phyloP scores from a whole-genome alignment of 92 coral and sea anemone genomes.

The Phenganax subtilis region DNA sequence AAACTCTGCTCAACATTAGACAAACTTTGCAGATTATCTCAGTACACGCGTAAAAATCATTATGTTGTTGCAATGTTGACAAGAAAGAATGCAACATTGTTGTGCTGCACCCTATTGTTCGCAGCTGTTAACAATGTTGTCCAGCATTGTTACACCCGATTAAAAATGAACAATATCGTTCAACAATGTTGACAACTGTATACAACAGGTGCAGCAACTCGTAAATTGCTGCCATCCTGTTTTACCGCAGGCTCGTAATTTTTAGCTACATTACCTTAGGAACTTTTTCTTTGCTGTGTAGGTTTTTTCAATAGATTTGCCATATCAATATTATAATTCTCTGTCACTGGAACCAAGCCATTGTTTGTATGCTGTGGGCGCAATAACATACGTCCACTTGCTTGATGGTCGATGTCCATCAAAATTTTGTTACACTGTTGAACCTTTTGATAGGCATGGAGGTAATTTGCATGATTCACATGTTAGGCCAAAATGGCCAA shows the following conservation, averaged over 20 bases:
- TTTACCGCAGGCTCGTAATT: no score
- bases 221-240: no score
- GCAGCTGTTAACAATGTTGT: no score
- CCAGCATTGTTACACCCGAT: background rate
- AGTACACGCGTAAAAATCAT: no score
- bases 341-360: conserved; percentile 64
- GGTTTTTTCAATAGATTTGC: conserved; percentile 55
- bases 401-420: conserved; percentile 59
- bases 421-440: conserved; percentile 49
- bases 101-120: no score
- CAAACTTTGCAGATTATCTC: no score
- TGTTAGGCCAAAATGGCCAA: no score
- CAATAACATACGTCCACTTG: conserved; percentile 77
- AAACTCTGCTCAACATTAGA: background rate
- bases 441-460: conserved; percentile 76
- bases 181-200: no score
- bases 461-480: conserved; percentile 39
- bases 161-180: no score
- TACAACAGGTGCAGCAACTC: no score
- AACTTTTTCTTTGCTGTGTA: conserved; percentile 9
- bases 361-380: conserved; percentile 83
- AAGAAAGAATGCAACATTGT: conserved; percentile 43
- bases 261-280: no score
- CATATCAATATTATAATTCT: conserved; percentile 68
- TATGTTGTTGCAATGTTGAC: conserved; percentile 42